These are phyloP conservation scores for Halisarca cf. caerulea DNA, from an alignment of 37 sponge, comb jelly and placozoan species.

Conservation along the genomic window DNA sequence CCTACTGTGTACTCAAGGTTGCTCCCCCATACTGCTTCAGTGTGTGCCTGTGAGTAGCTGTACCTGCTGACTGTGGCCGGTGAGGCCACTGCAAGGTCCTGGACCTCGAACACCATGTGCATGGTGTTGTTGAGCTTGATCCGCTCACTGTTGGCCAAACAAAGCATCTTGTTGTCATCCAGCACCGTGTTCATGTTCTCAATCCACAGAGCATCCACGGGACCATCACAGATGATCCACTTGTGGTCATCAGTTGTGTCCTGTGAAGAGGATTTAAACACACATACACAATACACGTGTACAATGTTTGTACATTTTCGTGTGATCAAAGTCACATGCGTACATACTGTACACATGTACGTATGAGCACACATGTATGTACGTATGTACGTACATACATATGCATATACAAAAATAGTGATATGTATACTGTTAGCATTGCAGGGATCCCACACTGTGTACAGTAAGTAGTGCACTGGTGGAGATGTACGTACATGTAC, in stretches of 20 bases:
- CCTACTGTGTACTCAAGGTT: no score
- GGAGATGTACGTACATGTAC: no score
- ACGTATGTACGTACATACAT: background rate
- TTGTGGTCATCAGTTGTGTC: constrained; percentile 98
- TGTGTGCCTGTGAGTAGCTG: no score
- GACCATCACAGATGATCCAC: constrained; percentile 99
- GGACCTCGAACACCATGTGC: constrained; percentile 99
- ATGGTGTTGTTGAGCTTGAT: constrained; percentile 94
- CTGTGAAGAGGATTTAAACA: constrained; percentile 25
- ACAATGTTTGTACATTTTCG: background rate
- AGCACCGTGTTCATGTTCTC: constrained; percentile 99
- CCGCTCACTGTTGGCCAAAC: constrained; percentile 96
- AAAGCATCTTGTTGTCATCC: constrained; percentile 99
- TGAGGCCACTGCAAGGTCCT: constrained; percentile 97
- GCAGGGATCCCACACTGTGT: no score
- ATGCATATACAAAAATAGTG: no score
- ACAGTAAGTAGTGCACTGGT: no score
- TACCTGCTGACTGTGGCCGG: constrained; percentile 98
- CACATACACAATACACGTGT: background rate
- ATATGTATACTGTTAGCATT: no score
- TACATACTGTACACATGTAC: background rate
- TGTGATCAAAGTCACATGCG: background rate
- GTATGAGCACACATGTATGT: background rate
- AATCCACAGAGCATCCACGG: constrained; percentile 99
- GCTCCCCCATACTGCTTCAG: no score